Evolutionary conservation across 2,113 vertebrate genomes (phyloP), one percentile per base, ranked within the genome.

Genomic region (Caranx ignobilis): DNA sequence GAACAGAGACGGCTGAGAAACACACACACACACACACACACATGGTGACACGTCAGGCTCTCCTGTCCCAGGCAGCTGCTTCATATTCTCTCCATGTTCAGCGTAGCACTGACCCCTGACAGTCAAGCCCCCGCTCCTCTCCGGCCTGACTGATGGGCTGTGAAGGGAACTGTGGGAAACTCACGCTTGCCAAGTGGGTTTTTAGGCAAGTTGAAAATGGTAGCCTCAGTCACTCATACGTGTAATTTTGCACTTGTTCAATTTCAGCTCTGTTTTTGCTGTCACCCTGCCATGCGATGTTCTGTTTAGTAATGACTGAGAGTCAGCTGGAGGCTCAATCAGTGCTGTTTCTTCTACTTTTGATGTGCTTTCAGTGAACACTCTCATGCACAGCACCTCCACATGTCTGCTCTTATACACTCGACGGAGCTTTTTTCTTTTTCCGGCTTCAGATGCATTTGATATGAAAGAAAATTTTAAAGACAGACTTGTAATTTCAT

Each of bases 81-180:
- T 93, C 86, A 73, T 88, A 91, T 93, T 92, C 91, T 84, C 82
- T 61, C 67, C 81, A 32, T 92, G 89, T 81, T 87, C 78, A 12
- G 75, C 43, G 65, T 79, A 48, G 87, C 81, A 3, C 79, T 92
- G 92, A 91, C 88, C 88, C 87, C 83, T 81, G 83, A 86, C 80
- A 77, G 74, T 84, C 82, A 48, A 64, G 63, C 72, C 82, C 77
- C 78, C 76, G 43, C 71, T 80, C 80, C 75, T 78, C 89, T 67
- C 81, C 37, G 64, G 77, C 82, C 81, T 90, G 87, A 90, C 90
- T 88, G 88, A 88, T 91, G 84, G 79, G 86, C 86, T 88, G 90
- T 85, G 69, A 91, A 87, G 86, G 75, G 73, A 85, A 88, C 83
- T 85, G 85, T 80, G 92, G 91, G 93, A 93, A 93, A 88, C 75